These are phyloP conservation scores for Rhyacichthys aspro DNA, from an alignment of 2,797 vertebrate species.

Conservation along the genomic window DNA sequence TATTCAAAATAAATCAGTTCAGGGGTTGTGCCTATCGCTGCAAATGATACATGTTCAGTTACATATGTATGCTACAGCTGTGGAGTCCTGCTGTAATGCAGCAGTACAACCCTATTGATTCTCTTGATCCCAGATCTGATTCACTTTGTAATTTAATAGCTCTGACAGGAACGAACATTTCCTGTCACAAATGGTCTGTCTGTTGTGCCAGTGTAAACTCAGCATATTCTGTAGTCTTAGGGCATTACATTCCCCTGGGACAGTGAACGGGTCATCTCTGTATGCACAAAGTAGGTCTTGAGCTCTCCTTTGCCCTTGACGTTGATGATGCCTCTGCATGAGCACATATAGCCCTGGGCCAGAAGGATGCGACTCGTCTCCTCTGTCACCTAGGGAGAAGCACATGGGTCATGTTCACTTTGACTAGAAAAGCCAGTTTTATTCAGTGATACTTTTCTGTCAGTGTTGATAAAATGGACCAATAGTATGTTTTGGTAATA, in stretches of 20 bases:
- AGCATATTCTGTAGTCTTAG: slow-evolving; percentile 66
- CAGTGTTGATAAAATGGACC: not conserved
- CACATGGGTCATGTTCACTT: slow-evolving; percentile 36
- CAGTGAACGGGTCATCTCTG: slow-evolving; percentile 93
- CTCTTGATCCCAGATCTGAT: slow-evolving; percentile 13
- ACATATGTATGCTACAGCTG: slow-evolving; percentile 64
- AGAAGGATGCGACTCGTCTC: slow-evolving; percentile 90
- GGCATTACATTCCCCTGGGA: slow-evolving; percentile 93
- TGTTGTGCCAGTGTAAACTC: slow-evolving; percentile 23
- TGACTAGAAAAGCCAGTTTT: not conserved
- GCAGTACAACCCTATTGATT: slow-evolving; percentile 32
- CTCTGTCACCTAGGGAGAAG: slow-evolving; percentile 88
- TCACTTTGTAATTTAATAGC: slow-evolving; percentile 20
- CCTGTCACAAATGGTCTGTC: slow-evolving; percentile 25
- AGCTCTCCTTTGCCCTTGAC: slow-evolving; percentile 98
- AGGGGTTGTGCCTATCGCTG: slow-evolving; percentile 48
- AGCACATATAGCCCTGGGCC: slow-evolving; percentile 92
- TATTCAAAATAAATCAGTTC: slow-evolving; percentile 40
- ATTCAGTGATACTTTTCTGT: not conserved
- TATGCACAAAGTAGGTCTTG: slow-evolving; percentile 96
- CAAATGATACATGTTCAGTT: slow-evolving; percentile 68
- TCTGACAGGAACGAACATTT: slow-evolving; percentile 28
- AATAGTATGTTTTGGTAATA: too few relatives aligned
- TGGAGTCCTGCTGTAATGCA: slow-evolving; percentile 40
- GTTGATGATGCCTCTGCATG: slow-evolving; percentile 95